Evolutionary conservation across 1,140 invertebrate genomes (phyloP), one percentile per base, ranked within the genome.

Genomic region (Oedothorax gibbosus): DNA sequence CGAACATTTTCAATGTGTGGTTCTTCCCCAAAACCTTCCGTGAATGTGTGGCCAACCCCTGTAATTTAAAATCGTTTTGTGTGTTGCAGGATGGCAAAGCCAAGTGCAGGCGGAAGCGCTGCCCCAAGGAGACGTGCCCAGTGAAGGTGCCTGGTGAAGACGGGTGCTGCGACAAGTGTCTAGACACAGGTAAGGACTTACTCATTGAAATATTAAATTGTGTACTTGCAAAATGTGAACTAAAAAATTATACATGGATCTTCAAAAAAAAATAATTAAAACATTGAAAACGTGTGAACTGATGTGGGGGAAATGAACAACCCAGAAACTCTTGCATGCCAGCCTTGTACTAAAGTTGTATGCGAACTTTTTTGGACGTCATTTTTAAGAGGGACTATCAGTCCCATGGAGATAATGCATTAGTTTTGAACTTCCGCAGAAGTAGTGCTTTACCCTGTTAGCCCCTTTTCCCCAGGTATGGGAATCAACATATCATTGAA

Each of bases 31-130:
- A 15, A 68, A 10, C 3, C 35, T 68, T 68, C 35, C 49, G 7
- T 11, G 49, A 5, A 62, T 18, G 18, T 62, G 12, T 62, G 18
- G 60, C 6, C 1, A 6, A 62, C 12, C 14, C 18, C 18, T 62
- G 60, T 62, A 15, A 15, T 51, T 2, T 3, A 35, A 35, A 35
- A 5, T 60, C 11, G 71, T 54, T 15, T 86, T 85, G 86, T 89
- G 87, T 86, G n/a, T 85, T 85, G 90, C 91, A 96, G 95, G 95
- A 96, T 88, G 94, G 95, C 68, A 92, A 93, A 88, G 93, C 94
- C 64, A 94, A 92, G 86, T 96, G 95, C 88, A 93, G 94, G 85
- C 91, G 94, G 82, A 95, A 95, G 87, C 92, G 93, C n/a, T 96
- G 95, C 90, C 93, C 93, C 14, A 92, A 93, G 66, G 66, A 88